These are phyloP conservation scores for Saguinus midas DNA, from an alignment of 2,113 vertebrate species.

Conservation along the genomic window DNA sequence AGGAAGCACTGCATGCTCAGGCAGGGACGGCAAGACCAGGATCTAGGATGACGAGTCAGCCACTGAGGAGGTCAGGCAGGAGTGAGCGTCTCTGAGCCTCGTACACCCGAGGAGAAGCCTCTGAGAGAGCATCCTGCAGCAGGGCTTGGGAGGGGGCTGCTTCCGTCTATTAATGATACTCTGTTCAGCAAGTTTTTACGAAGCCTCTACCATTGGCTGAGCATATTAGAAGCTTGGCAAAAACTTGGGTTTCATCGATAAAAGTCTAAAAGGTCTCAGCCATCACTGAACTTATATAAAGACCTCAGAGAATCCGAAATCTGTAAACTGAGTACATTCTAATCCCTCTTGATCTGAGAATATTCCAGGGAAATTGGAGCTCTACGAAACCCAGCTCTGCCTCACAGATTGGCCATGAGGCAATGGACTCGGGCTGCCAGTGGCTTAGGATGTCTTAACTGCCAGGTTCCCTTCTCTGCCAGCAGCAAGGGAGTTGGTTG, in stretches of 20 bases:
- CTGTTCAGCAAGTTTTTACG: background rate
- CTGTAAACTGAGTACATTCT: background rate
- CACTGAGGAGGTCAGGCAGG: background rate
- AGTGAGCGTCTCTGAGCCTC: background rate
- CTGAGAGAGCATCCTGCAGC: accelerated
- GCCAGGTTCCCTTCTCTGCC: background rate
- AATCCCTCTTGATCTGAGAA: background rate
- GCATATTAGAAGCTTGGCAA: too few species aligned
- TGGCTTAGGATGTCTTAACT: background rate
- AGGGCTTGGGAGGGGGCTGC: background rate
- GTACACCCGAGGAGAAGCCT: accelerated
- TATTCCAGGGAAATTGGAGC: background rate
- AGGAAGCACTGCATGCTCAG: background rate
- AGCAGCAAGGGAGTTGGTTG: accelerated
- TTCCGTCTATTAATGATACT: background rate
- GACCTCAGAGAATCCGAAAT: background rate
- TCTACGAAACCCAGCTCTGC: background rate
- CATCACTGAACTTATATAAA: background rate
- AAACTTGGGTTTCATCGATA: background rate
- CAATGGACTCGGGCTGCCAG: accelerated
- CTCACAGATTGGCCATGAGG: background rate
- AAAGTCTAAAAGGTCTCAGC: background rate
- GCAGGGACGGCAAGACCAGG: background rate
- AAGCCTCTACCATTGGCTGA: background rate
- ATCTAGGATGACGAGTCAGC: background rate